Evolutionary conservation across 2,888 invertebrate species (phyloP), one percentile per base, ranked within the genome.

Genomic region (Apomyelois bistriatella): DNA sequence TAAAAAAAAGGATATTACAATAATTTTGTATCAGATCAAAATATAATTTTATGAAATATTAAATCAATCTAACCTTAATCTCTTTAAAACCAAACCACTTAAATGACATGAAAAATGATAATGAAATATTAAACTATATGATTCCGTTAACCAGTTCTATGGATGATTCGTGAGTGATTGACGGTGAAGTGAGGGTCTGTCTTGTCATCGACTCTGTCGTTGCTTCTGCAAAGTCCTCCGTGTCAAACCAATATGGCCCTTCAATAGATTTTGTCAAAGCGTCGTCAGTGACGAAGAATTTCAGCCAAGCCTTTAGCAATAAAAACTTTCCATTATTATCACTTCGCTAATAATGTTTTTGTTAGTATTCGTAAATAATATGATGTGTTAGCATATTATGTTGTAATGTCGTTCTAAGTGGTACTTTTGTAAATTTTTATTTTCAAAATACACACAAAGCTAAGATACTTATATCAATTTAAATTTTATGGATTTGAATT

Each of bases 301-400:
- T 91, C 90, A 90, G 90, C 90, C 91, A 90, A 70, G 90, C 91
- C 91, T 91, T 90, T 75, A 82, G 83, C 79, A 85, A 85, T 71
- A 76, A 83, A 88, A 84, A 81, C 76, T 70, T 73, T 65, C 67
- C 41, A 63, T 78, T 74, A 73, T 65, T 65, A 56, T 17, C 37
- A 36, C 41, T 40, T 32, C 32, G 15, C n/a, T 6, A 40, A 60
- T 52, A 54, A 57, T 53, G 53, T 54, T 60, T 1, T 53, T 28
- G 28, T 22, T 4, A 1, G 7, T 32, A 6, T 32, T 32, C 1
- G 1, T 35, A 10, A 12, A 49, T 32, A 52, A 17, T 17, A 17
- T 32, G n/a, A 32, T 32, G 13, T 32, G 9, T 30, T 43, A 41
- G 41, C 17, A 41, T 22, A 22, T 22, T 22, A 22, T 22, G 22